Evolutionary conservation across 2,113 vertebrate species (phyloP).

Genomic region (Okapia johnstoni): DNA sequence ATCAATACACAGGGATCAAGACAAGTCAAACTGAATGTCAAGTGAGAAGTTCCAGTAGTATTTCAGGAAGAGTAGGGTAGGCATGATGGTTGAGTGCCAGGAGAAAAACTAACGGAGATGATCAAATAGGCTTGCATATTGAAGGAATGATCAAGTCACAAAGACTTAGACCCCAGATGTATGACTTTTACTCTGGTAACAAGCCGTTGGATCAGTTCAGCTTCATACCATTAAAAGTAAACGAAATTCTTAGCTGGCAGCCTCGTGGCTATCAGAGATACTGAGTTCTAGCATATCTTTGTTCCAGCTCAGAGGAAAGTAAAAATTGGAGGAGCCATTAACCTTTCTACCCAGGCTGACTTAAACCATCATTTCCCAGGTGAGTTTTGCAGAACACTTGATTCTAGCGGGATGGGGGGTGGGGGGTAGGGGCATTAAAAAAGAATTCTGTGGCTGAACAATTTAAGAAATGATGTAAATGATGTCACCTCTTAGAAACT

Average conservation of each 20-base stretch:
- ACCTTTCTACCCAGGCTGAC: not conserved
- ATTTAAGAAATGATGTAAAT: not conserved
- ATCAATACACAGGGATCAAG: not conserved
- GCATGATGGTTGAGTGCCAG: fast-evolving
- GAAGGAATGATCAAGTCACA: not conserved
- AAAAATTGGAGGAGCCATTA: not conserved
- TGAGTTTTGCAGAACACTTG: not conserved
- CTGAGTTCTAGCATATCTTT: not conserved
- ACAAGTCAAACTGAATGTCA: not conserved
- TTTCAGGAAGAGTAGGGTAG: not conserved
- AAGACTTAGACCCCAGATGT: not conserved
- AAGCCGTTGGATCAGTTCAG: not conserved
- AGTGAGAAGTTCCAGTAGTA: not conserved
- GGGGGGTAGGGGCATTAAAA: not conserved
- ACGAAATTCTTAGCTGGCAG: not conserved
- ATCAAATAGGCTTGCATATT: not conserved
- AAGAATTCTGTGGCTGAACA: not conserved
- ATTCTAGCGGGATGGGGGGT: not conserved
- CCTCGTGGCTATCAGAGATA: not conserved
- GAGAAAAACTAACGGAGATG: not conserved
- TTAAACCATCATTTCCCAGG: not conserved
- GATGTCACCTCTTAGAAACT: not conserved
- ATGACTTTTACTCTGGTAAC: not conserved
- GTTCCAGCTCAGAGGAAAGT: not conserved
- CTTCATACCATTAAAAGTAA: not conserved